Base-by-base conservation (phyloP, 2,113 vertebrate genomes). In the Antennarius striatus region DNA sequence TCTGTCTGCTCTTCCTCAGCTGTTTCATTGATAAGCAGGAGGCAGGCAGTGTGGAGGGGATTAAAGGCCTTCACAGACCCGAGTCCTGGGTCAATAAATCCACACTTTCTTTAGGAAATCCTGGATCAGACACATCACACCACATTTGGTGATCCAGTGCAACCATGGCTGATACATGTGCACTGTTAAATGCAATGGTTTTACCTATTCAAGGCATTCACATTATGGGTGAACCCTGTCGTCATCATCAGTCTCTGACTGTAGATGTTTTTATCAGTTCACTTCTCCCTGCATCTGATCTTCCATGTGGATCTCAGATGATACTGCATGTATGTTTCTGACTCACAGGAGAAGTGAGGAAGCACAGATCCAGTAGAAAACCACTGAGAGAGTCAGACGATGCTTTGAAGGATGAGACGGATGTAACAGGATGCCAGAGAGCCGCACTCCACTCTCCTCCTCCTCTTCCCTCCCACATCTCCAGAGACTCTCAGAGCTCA, bases 21-120 rank as follows among this genome's bases (percentile, higher is more conserved):
- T 85, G 56, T 61, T 88, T 86, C 85, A 78, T 69, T 85, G 87
- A 91, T 90, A 85, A 88, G 79, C 85, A 77, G 68, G 65, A 84
- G 76, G 71, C 73, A 84, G 77, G 68, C 75, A 75, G 80, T 42
- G 57, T 77, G 67, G 63, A 77, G 78, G 46, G 73, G 89, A 90
- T 91, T 91, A 90, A 85, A 85, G 65, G 76, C 76, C 80, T 79
- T 70, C 71, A 53, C 54, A 67, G 71, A 77, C 64, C 73, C 1
- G 36, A 59, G 65, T 78, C 68, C 63, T 68, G 69, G 40, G 73
- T 81, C 78, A 79, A 83, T 83, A 80, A 82, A 82, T 74, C 53
- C 67, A 66, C 74, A 79, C 73, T 85, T 85, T 71, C 82, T 88
- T 82, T 64, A 90, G 71, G 75, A 82, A 88, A 82, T 84, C 79